These are phyloP conservation scores for Pocillopora damicornis DNA, from an alignment of 64 coral and sea anemone species.

Conservation along the genomic window DNA sequence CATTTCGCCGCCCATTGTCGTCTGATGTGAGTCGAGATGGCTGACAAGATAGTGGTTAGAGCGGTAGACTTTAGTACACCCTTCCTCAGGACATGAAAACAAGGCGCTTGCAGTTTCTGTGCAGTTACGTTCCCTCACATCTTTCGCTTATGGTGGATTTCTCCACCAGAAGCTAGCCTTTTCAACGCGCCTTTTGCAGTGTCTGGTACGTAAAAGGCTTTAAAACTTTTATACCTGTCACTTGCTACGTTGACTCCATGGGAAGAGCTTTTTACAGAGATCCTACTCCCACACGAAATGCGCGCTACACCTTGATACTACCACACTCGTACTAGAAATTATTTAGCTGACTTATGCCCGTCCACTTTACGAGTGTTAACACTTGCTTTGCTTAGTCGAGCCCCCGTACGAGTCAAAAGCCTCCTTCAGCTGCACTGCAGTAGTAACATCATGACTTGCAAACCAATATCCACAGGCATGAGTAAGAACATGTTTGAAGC, in stretches of 20 bases:
- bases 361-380: not conserved
- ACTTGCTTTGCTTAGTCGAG: not conserved
- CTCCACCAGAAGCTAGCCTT: not conserved
- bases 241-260: constrained; percentile 14
- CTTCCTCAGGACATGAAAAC: constrained; percentile 16
- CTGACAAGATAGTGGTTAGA: not conserved
- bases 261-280: constrained; percentile 8
- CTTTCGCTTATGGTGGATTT: not conserved
- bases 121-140: constrained; percentile 7
- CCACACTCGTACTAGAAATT: constrained; percentile 8
- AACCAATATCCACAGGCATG: too few relatives aligned
- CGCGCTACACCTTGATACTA: constrained; percentile 7
- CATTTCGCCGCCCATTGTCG: constrained; percentile 47
- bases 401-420: constrained; percentile 2
- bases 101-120: not conserved
- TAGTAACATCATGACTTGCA: constrained; percentile 19
- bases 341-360: constrained; percentile 29
- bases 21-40: constrained; percentile 42
- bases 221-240: constrained; percentile 14
- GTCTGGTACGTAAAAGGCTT: not conserved
- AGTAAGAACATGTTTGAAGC: too few relatives aligned
- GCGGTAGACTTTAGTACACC: not conserved
- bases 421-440: constrained; percentile 39
- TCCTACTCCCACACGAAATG: constrained; percentile 21
- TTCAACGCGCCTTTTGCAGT: not conserved